Evolutionary conservation across 1,140 invertebrate genomes (phyloP).

Genomic region (Pogonognathellus flavescens): DNA sequence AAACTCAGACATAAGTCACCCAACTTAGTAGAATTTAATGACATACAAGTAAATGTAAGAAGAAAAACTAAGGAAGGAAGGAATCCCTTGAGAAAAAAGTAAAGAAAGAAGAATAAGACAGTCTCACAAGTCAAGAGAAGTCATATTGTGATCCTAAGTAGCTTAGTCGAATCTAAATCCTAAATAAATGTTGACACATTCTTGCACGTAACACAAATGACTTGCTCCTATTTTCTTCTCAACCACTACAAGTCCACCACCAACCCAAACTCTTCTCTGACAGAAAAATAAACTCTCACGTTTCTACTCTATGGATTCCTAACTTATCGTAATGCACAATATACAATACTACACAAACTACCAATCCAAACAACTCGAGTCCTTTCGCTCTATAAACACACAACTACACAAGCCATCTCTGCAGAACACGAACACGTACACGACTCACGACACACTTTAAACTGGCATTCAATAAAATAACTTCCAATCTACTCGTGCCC

Average conservation of each 20-base stretch:
- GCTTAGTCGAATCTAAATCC: conserved; percentile 33
- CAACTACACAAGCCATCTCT: too few relatives aligned
- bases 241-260: neutral
- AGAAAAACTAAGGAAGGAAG: neutral
- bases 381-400: too few relatives aligned
- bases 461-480: too few relatives aligned
- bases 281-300: too few relatives aligned
- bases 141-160: neutral
- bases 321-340: too few relatives aligned
- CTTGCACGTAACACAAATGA: neutral
- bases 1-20: neutral
- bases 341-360: neutral
- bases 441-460: too few relatives aligned
- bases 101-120: conserved; percentile 9
- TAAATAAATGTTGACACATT: conserved; percentile 46
- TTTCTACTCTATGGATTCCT: neutral
- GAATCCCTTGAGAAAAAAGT: conserved; percentile 38
- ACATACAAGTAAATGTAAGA: neutral
- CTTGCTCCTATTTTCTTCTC: too few relatives aligned
- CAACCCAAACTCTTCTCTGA: neutral
- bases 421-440: too few relatives aligned
- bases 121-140: neutral
- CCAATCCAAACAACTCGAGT: neutral
- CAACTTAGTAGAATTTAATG: neutral
- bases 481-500: too few relatives aligned